Evolutionary conservation across 2,113 vertebrate species (phyloP).

Genomic region (Bos indicus): DNA sequence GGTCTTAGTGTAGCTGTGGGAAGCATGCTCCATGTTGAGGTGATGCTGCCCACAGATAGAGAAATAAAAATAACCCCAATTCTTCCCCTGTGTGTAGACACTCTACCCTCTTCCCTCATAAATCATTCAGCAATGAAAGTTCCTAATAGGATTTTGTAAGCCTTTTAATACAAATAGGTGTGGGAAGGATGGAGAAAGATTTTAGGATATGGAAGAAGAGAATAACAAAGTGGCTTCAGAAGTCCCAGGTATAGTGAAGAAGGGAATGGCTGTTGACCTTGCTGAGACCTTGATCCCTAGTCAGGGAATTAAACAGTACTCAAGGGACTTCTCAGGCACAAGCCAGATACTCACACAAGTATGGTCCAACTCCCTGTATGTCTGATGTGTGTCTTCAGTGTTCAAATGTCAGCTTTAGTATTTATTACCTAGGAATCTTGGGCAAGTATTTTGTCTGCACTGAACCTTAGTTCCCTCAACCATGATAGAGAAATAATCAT

Average conservation of each 20-base stretch:
- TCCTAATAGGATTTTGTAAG: background rate
- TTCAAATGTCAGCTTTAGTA: background rate
- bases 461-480: background rate
- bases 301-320: background rate
- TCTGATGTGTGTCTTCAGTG: background rate
- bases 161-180: background rate
- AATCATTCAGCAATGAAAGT: background rate
- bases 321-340: background rate
- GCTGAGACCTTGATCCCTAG: background rate
- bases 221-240: background rate
- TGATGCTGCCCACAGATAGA: background rate
- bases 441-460: background rate
- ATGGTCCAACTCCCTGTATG: background rate
- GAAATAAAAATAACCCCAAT: background rate
- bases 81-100: background rate
- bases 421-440: background rate
- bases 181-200: background rate
- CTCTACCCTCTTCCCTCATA: background rate
- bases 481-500: background rate
- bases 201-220: background rate
- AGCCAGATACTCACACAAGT: background rate
- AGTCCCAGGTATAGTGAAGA: background rate
- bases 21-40: background rate
- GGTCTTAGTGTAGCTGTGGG: background rate
- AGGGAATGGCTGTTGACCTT: background rate